Evolutionary conservation across 92 coral and sea anemone species (phyloP).

Genomic region (Desmophyllum pertusum): DNA sequence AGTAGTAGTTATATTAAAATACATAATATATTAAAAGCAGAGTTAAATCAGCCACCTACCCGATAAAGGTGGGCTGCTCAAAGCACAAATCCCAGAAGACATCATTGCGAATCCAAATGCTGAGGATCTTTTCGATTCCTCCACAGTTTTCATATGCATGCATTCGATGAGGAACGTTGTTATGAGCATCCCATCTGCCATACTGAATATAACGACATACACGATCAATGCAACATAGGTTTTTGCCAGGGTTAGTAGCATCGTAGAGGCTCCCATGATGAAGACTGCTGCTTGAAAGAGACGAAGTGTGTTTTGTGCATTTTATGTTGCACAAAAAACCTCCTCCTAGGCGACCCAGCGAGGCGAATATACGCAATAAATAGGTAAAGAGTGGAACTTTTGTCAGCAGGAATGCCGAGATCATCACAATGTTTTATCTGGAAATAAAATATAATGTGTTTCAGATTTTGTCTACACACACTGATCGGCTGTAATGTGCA

Average conservation of each 20-base stretch:
- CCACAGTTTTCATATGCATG: neutral
- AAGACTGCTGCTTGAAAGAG: slow-evolving; percentile 42
- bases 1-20: too few relatives aligned
- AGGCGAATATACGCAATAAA: slow-evolving; percentile 33
- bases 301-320: slow-evolving; percentile 21
- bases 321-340: slow-evolving; percentile 27
- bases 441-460: neutral
- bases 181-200: neutral
- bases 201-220: neutral
- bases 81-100: neutral
- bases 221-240: slow-evolving; percentile 5
- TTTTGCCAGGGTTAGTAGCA: neutral
- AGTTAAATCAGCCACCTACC: too few relatives aligned
- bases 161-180: neutral
- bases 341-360: slow-evolving; percentile 23
- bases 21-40: too few relatives aligned
- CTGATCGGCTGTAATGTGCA: too few relatives aligned
- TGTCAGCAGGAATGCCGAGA: slow-evolving; percentile 35
- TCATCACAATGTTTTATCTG: slow-evolving; percentile 50
- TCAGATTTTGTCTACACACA: too few relatives aligned
- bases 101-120: neutral
- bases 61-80: neutral
- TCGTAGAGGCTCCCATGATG: neutral
- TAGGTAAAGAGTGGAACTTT: slow-evolving; percentile 37
- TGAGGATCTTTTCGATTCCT: slow-evolving; percentile 6